Evolutionary conservation across 1,140 invertebrate species (phyloP).

Genomic region (Zaprionus capensis): DNA sequence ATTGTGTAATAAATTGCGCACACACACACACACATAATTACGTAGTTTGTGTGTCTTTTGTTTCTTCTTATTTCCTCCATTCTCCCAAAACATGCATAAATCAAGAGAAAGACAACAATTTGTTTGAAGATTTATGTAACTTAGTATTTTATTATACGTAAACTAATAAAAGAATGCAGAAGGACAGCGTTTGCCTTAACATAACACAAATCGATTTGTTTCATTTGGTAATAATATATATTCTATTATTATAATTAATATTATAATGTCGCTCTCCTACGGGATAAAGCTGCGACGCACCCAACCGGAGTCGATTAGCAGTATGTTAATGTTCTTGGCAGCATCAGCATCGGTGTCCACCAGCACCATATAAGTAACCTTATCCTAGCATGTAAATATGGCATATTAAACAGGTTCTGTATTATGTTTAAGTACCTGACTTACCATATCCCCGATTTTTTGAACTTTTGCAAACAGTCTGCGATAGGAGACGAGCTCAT

Average conservation of each 20-base stretch:
- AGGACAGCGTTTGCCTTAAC: conserved; percentile 84
- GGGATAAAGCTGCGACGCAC: conserved; percentile 49
- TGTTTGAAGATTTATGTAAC: conserved; percentile 80
- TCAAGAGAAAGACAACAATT: conserved; percentile 62
- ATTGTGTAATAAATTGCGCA: conserved; percentile 59
- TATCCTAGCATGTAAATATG: conserved; percentile 30
- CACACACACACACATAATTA: conserved; percentile 6
- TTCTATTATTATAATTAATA: background rate
- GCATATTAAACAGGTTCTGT: background rate
- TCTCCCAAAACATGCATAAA: conserved; percentile 35
- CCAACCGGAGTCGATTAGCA: conserved; percentile 52
- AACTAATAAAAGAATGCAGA: conserved; percentile 83
- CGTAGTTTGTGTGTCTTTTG: conserved; percentile 59
- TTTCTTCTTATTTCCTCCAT: conserved; percentile 58
- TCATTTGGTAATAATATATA: conserved; percentile 20
- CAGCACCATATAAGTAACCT: conserved; percentile 50
- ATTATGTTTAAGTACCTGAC: background rate
- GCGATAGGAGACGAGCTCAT: conserved; percentile 39
- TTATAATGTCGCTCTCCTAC: conserved; percentile 5
- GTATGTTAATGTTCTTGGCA: conserved; percentile 52
- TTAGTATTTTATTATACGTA: conserved; percentile 84
- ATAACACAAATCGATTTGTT: conserved; percentile 58
- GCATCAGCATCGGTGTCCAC: conserved; percentile 43
- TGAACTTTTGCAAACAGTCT: conserved; percentile 50
- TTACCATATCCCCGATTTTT: conserved; percentile 37